Evolutionary conservation across 2,113 vertebrate genomes (phyloP).

Genomic region (Mus musculus): DNA sequence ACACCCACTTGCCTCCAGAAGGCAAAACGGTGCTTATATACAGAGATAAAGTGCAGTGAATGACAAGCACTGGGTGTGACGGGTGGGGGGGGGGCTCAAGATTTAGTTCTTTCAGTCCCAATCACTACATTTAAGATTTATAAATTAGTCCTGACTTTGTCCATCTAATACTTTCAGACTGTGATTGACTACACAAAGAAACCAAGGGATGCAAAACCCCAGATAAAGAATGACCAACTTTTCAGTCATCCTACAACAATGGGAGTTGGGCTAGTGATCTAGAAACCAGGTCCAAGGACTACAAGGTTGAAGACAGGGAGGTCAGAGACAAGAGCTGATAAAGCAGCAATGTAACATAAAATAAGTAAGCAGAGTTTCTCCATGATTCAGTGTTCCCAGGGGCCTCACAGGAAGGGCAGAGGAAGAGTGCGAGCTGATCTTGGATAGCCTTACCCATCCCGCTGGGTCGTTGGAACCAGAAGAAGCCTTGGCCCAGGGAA

Average conservation of each 20-base stretch:
- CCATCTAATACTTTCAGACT: neutral
- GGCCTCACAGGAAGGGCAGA: slow-evolving; percentile 39
- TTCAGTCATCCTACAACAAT: neutral
- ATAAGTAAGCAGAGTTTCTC: neutral
- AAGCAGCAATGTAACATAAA: neutral
- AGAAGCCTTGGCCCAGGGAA: slow-evolving; percentile 25
- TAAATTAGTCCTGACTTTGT: neutral
- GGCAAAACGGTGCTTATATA: neutral
- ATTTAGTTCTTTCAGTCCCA: neutral
- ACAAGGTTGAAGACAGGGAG: neutral
- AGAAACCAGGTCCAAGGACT: neutral
- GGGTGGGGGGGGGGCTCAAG: too few relatives aligned
- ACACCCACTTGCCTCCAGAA: neutral
- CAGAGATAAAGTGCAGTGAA: neutral
- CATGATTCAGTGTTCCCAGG: neutral
- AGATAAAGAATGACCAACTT: neutral
- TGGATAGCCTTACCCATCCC: slow-evolving; percentile 57
- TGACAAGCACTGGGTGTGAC: neutral
- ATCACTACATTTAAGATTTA: neutral
- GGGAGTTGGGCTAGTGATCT: neutral
- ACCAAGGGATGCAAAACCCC: neutral
- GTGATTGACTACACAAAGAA: neutral
- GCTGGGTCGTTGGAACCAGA: slow-evolving; percentile 34
- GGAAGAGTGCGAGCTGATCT: slow-evolving; percentile 48
- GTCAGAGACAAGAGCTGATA: neutral